Evolutionary conservation across 2,888 invertebrate genomes (phyloP), one percentile per base, ranked within the genome.

Genomic region (Diadegma fenestrale): DNA sequence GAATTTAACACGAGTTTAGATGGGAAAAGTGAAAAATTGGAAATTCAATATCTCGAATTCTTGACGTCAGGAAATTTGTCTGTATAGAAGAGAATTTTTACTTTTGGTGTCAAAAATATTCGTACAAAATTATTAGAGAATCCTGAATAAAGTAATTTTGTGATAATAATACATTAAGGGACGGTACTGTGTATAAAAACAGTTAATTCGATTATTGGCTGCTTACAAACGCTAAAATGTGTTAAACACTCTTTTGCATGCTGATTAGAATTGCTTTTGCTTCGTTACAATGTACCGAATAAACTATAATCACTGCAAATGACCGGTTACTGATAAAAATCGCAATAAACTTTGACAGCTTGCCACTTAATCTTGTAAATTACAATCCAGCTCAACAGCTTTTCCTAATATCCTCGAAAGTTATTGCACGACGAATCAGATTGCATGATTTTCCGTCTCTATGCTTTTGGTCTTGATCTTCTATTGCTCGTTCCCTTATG

Each of bases 401-500:
- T 48, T 33, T 51, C 37, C 45, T 17, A 7, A 2, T 8, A 26
- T 26, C 26, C 22, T 14, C 19, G n/a, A 19, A 10, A 64, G 12
- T 48, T 33, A 12, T 48, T 8, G 26, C 1, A n/a, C 8, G 30
- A 33, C 7, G 19, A 10, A 51, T 6, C 3, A 33, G 8, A 51
- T 8, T 14, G 37, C 33, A 54, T 37, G 10, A 37, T 37, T 37
- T 43, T 26, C 26, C 22, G 26, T 41, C 1, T 43, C 26, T 41
- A 12, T 19, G 68, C 30, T 45, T n/a, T 54, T 26, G 8, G n/a
- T 1, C 30, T 22, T 66, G 17, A 43, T 68, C 33, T 61, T 22
- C 63, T 80, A 54, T 76, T 69, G 51, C 79, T 33, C 63, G 71
- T 66, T 76, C 73, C 76, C 79, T 77, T 79, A 79, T 86, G 77